Evolutionary conservation across 2,888 invertebrate genomes (phyloP).

Genomic region (Reticulitermes lucifugus): DNA sequence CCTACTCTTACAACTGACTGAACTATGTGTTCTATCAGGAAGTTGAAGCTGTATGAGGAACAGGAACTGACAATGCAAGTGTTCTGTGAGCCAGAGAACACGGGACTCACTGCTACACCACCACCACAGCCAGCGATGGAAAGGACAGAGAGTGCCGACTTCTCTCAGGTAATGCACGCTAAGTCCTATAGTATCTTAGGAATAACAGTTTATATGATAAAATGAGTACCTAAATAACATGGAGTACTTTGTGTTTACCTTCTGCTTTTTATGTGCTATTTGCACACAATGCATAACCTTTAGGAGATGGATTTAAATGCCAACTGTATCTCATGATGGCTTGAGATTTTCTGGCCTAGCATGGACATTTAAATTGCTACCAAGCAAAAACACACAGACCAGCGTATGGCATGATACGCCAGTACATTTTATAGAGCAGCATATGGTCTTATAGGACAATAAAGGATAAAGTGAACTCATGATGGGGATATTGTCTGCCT

Average conservation of each 20-base stretch:
- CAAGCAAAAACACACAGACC: too few species aligned
- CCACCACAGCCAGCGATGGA: slow-evolving; percentile 50
- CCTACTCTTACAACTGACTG: too few species aligned
- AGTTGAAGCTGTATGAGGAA: slow-evolving; percentile 89
- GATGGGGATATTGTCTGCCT: too few species aligned
- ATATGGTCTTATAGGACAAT: too few species aligned
- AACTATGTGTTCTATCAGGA: slow-evolving; percentile 65
- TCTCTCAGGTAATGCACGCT: slow-evolving; percentile 62
- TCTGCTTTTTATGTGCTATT: background rate
- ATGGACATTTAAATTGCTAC: too few species aligned
- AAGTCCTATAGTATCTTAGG: background rate
- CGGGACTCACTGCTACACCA: slow-evolving; percentile 29
- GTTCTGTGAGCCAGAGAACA: slow-evolving; percentile 78
- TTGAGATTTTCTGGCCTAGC: too few species aligned
- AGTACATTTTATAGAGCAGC: too few species aligned
- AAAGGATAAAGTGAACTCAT: too few species aligned
- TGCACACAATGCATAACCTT: too few species aligned
- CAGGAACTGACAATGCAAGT: slow-evolving; percentile 95
- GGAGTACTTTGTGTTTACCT: background rate
- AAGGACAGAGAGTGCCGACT: slow-evolving; percentile 66
- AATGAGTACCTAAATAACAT: background rate
- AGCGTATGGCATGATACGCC: too few species aligned
- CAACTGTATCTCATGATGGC: too few species aligned
- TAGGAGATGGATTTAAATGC: too few species aligned
- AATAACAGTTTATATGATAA: background rate